phyloP scores from a whole-genome alignment of 1,140 invertebrate genomes.

The Babylonia areolata region DNA sequence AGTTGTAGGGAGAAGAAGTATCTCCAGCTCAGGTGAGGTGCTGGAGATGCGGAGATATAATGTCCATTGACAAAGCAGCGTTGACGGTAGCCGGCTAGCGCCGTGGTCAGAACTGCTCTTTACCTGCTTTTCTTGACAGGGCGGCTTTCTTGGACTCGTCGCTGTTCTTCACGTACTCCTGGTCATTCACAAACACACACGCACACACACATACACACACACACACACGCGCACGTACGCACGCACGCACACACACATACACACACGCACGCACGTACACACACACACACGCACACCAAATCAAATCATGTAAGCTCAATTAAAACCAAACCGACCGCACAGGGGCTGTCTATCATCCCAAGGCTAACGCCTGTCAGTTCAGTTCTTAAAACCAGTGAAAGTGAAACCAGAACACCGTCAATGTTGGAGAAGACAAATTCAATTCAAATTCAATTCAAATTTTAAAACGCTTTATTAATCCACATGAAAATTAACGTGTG shows the following conservation, averaged over 20 bases:
- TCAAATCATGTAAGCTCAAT: neutral
- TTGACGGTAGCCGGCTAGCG: neutral
- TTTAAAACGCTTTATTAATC: too few species aligned
- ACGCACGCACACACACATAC: constrained; percentile 20
- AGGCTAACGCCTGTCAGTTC: too few species aligned
- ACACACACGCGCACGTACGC: constrained; percentile 20
- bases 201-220: constrained; percentile 25
- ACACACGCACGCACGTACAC: neutral
- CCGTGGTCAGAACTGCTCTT: neutral
- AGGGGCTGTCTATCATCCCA: too few species aligned
- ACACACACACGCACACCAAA: neutral
- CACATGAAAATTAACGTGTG: too few species aligned
- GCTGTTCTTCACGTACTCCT: neutral
- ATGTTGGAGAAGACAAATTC: neutral
- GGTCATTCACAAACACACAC: neutral
- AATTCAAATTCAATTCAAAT: too few species aligned
- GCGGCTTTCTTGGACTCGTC: neutral
- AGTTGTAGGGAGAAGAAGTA: too few species aligned
- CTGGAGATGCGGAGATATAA: too few species aligned
- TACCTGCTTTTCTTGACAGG: neutral
- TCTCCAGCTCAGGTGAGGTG: too few species aligned
- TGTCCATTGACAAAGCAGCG: too few species aligned
- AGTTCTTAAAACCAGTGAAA: too few species aligned
- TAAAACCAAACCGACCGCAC: neutral
- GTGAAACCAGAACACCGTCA: neutral